These are phyloP conservation scores for Vidua chalybeata DNA, from an alignment of 2,113 vertebrate species.

Conservation along the genomic window DNA sequence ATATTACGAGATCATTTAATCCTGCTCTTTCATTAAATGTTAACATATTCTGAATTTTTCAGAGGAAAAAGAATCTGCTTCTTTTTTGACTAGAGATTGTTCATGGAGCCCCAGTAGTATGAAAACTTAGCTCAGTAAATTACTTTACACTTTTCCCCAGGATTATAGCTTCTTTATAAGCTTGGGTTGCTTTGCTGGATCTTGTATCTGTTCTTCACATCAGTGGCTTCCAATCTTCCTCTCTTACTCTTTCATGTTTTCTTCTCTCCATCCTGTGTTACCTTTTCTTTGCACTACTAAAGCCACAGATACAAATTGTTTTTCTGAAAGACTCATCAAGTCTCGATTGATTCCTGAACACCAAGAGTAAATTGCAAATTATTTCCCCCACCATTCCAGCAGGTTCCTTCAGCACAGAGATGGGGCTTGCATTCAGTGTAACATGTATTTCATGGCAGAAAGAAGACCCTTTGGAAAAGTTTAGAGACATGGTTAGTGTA, in stretches of 20 bases:
- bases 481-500: not conserved
- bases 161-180: not conserved
- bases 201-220: not conserved
- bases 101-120: not conserved
- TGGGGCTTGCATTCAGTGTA: not conserved
- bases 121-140: not conserved
- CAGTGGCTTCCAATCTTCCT: not conserved
- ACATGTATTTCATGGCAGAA: not conserved
- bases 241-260: not conserved
- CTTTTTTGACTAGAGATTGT: not conserved
- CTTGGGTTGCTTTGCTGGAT: not conserved
- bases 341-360: not conserved
- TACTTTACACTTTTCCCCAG: not conserved
- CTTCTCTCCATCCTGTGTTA: not conserved
- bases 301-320: not conserved
- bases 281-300: not conserved
- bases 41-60: not conserved
- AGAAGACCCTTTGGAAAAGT: not conserved
- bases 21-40: not conserved
- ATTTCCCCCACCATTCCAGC: not conserved
- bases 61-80: not conserved
- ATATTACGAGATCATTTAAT: not conserved
- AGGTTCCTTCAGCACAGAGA: not conserved
- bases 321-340: not conserved
- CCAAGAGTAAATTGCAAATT: not conserved